Conservation (phyloP, 2,888 invertebrate genomes). For the Lucinisca nassula region DNA sequence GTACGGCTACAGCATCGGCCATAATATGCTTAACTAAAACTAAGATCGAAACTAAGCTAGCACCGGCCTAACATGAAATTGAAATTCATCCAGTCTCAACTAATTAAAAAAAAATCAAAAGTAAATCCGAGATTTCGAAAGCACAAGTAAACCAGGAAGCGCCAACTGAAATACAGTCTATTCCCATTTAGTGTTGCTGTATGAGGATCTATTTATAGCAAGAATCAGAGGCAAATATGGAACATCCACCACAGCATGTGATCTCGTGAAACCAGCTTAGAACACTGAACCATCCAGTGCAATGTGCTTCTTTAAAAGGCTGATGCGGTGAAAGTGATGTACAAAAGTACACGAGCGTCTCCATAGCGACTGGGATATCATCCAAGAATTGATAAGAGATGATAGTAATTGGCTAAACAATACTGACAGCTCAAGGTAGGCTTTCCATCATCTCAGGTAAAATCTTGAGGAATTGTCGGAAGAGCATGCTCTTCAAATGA, state of each 20-base stretch:
- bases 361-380: background rate
- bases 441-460: background rate
- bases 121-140: slow-evolving; percentile 6
- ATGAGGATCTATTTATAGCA: background rate
- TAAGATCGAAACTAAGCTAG: slow-evolving; percentile 23
- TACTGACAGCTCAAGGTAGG: slow-evolving; percentile 2
- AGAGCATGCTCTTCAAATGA: background rate
- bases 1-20: slow-evolving; percentile 52
- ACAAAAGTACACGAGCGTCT: background rate
- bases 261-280: background rate
- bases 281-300: background rate
- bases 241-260: background rate
- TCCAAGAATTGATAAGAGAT: slow-evolving; percentile 17
- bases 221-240: background rate
- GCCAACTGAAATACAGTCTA: background rate
- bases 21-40: slow-evolving; percentile 42
- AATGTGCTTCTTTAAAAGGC: slow-evolving; percentile 7
- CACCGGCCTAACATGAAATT: background rate
- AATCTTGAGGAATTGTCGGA: background rate
- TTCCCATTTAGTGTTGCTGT: background rate
- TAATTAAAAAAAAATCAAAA: background rate
- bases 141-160: background rate
- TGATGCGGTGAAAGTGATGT: background rate
- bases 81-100: background rate
- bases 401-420: slow-evolving; percentile 3